phyloP scores from a whole-genome alignment of 2,113 vertebrate genomes.

The Numida meleagris region DNA sequence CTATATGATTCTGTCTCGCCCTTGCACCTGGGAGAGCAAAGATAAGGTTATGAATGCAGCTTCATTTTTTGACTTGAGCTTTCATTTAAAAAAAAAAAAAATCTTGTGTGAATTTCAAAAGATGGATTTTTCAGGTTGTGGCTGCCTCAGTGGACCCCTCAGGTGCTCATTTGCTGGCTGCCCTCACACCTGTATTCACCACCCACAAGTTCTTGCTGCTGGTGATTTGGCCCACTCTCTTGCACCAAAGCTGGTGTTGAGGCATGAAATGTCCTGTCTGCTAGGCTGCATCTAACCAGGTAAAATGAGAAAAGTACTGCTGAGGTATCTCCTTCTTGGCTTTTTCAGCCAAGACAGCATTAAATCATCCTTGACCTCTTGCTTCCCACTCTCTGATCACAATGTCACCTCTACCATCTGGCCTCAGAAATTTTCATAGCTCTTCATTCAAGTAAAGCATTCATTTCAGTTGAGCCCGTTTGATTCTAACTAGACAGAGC shows the following conservation, averaged over 20 bases:
- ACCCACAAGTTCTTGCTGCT: background rate
- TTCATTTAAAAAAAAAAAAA: background rate
- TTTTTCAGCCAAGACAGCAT: background rate
- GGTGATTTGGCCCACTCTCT: background rate
- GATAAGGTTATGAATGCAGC: background rate
- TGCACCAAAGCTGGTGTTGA: background rate
- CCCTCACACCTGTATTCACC: background rate
- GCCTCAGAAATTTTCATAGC: background rate
- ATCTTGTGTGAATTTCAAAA: background rate
- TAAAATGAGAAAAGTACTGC: background rate
- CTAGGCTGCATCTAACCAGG: background rate
- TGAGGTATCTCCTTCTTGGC: background rate
- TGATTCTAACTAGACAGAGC: background rate
- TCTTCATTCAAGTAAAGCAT: background rate
- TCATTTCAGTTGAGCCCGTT: background rate
- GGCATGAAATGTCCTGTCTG: rapidly evolving
- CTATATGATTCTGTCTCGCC: too few relatives aligned
- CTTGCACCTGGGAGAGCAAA: too few relatives aligned
- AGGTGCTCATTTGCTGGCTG: rapidly evolving
- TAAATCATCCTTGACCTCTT: background rate
- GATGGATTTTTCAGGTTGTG: rapidly evolving
- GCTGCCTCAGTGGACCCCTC: rapidly evolving
- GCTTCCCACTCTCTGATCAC: background rate
- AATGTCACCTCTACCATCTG: background rate
- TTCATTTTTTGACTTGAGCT: background rate